Evolutionary conservation across 53 echinoderm and acorn worm species (phyloP).

Genomic region (Hippasteria phrygiana): DNA sequence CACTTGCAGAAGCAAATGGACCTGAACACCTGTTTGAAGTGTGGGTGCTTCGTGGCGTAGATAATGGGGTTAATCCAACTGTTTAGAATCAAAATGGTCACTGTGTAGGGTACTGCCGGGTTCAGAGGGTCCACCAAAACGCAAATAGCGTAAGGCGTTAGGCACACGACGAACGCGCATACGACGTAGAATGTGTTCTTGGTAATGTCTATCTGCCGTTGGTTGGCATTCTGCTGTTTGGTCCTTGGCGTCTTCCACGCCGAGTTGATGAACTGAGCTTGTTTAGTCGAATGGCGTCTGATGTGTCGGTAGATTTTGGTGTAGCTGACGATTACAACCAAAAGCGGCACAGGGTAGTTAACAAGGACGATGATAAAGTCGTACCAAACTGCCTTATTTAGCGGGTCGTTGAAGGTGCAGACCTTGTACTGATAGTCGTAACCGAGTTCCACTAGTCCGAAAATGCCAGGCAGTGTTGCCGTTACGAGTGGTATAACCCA

Average conservation of each 20-base stretch:
- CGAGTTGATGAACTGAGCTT: constrained; percentile 17
- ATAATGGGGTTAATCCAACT: constrained; percentile 84
- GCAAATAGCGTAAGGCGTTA: constrained; percentile 68
- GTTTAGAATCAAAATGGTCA: constrained; percentile 70
- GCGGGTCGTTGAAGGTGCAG: constrained; percentile 30
- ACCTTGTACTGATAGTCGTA: constrained; percentile 37
- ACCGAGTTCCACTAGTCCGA: constrained; percentile 63
- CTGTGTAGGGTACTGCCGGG: constrained; percentile 70
- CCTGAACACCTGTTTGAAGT: constrained; percentile 74
- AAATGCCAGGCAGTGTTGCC: constrained; percentile 51
- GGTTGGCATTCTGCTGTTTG: constrained; percentile 3
- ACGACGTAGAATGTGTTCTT: constrained; percentile 83
- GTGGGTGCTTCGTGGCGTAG: constrained; percentile 83
- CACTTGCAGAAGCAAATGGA: constrained; percentile 70
- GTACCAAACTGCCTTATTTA: constrained; percentile 36
- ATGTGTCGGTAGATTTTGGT: constrained; percentile 49
- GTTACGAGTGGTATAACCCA: constrained; percentile 62
- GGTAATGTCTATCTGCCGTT: constrained; percentile 75
- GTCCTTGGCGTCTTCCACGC: constrained; percentile 18
- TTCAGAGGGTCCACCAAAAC: constrained; percentile 50
- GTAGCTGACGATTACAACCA: constrained; percentile 41
- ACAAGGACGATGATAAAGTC: constrained; percentile 30
- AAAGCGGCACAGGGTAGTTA: constrained; percentile 61
- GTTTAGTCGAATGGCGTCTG: constrained; percentile 20
- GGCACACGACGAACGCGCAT: constrained; percentile 72